Evolutionary conservation across 92 coral and sea anemone species (phyloP).

Genomic region (Bergia puertoricense): DNA sequence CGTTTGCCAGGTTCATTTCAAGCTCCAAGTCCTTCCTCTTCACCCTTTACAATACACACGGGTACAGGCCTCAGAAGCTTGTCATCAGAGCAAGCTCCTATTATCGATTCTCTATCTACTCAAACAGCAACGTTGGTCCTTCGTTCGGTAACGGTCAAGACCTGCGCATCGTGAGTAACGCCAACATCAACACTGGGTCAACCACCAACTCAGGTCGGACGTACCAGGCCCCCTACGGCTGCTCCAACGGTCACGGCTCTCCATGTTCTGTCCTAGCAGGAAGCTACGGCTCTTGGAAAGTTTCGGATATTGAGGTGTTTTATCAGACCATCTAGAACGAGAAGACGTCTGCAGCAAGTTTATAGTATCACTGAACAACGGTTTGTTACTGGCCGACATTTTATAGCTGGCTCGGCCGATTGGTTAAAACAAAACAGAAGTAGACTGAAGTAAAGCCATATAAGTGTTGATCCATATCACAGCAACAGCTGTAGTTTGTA

Average conservation of each 20-base stretch:
- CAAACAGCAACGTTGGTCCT: neutral
- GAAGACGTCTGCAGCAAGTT: too few relatives aligned
- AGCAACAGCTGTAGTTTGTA: too few relatives aligned
- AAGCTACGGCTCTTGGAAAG: neutral
- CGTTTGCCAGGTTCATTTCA: too few relatives aligned
- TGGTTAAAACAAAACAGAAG: too few relatives aligned
- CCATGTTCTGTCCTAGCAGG: neutral
- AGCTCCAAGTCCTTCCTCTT: too few relatives aligned
- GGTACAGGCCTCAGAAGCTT: neutral
- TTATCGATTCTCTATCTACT: neutral
- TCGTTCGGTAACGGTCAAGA: neutral
- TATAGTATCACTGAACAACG: too few relatives aligned
- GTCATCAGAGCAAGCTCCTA: neutral
- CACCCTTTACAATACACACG: neutral
- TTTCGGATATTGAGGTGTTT: neutral
- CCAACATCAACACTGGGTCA: neutral
- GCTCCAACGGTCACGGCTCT: neutral
- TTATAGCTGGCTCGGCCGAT: too few relatives aligned
- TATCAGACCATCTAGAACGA: too few relatives aligned
- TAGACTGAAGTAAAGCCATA: too few relatives aligned
- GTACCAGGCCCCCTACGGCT: neutral
- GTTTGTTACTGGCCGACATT: too few relatives aligned
- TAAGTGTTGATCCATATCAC: too few relatives aligned
- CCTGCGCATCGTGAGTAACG: neutral
- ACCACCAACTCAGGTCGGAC: neutral